Percentiles rank a stretch among this genome's conserved stretches.
Evolutionary conservation across 2,113 vertebrate genomes (phyloP).

Genomic region (Vulpes ferrilata): DNA sequence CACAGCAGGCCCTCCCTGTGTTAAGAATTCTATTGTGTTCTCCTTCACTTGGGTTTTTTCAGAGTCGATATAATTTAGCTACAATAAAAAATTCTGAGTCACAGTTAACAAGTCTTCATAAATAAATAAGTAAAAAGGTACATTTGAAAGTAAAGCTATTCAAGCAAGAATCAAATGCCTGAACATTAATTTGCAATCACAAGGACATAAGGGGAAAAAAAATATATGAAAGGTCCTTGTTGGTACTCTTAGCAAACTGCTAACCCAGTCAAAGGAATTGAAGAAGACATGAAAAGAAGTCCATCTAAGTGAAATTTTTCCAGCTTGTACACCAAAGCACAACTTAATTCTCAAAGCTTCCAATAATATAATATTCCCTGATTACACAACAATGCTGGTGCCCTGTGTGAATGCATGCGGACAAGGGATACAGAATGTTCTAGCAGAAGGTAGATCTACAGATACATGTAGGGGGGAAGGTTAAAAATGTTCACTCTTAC

Average conservation of each 20-base stretch:
- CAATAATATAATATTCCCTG: conserved; percentile 72
- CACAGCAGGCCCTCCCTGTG: conserved; percentile 41
- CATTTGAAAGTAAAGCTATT: conserved; percentile 80
- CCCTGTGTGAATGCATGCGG: conserved; percentile 54
- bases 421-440: conserved; percentile 48
- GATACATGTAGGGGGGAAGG: conserved; percentile 79
- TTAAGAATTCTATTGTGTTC: conserved; percentile 75
- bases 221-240: conserved; percentile 41
- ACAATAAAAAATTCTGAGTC: conserved; percentile 74
- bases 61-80: conserved; percentile 81
- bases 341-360: conserved; percentile 78
- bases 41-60: conserved; percentile 76
- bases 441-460: conserved; percentile 84
- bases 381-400: neutral
- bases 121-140: conserved; percentile 64
- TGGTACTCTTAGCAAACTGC: conserved; percentile 50
- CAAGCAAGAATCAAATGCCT: conserved; percentile 75
- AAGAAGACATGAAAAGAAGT: conserved; percentile 73
- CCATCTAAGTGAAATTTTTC: conserved; percentile 70
- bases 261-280: conserved; percentile 69
- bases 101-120: conserved; percentile 73
- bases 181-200: conserved; percentile 79
- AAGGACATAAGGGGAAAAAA: conserved; percentile 71
- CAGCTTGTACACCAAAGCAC: conserved; percentile 49
- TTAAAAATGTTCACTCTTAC: conserved; percentile 77